Evolutionary conservation across 2,888 invertebrate genomes (phyloP).

Genomic region (Acleris cristana): DNA sequence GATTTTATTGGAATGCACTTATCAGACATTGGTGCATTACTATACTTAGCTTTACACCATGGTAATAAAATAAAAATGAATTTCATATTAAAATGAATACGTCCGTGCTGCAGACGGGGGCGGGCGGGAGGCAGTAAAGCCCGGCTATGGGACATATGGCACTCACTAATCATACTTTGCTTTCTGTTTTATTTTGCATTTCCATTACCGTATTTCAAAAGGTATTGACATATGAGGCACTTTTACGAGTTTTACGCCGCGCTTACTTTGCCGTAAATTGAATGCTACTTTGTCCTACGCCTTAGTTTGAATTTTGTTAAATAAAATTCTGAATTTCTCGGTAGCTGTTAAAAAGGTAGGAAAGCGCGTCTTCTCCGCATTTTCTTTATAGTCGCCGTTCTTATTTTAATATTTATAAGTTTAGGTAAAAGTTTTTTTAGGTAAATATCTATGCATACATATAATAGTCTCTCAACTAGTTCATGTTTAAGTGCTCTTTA

Average conservation of each 20-base stretch:
- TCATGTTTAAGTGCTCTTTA: too few relatives aligned
- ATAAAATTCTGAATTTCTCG: constrained; percentile 46
- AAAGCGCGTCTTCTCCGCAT: constrained; percentile 40
- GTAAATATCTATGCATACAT: too few relatives aligned
- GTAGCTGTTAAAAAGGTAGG: constrained; percentile 43
- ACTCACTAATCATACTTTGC: constrained; percentile 83
- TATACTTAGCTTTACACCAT: constrained; percentile 14
- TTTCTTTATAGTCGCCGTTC: constrained; percentile 17
- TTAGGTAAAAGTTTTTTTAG: too few relatives aligned
- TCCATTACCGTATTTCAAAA: constrained; percentile 84
- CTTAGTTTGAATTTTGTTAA: constrained; percentile 55
- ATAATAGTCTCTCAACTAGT: too few relatives aligned
- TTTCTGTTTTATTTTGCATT: constrained; percentile 84
- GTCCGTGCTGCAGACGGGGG: constrained; percentile 21
- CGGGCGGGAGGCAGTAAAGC: constrained; percentile 63
- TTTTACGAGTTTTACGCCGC: constrained; percentile 78
- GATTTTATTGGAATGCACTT: too few relatives aligned
- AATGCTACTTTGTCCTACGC: constrained; percentile 66
- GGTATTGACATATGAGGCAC: constrained; percentile 82
- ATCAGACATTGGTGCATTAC: not conserved
- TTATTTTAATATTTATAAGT: constrained; percentile 9
- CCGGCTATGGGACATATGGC: constrained; percentile 77
- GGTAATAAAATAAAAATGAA: constrained; percentile 29
- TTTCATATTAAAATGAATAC: constrained; percentile 38
- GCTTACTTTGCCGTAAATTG: constrained; percentile 68